Conservation (phyloP, 2,888 invertebrate genomes). For the Glomeris marginata region DNA sequence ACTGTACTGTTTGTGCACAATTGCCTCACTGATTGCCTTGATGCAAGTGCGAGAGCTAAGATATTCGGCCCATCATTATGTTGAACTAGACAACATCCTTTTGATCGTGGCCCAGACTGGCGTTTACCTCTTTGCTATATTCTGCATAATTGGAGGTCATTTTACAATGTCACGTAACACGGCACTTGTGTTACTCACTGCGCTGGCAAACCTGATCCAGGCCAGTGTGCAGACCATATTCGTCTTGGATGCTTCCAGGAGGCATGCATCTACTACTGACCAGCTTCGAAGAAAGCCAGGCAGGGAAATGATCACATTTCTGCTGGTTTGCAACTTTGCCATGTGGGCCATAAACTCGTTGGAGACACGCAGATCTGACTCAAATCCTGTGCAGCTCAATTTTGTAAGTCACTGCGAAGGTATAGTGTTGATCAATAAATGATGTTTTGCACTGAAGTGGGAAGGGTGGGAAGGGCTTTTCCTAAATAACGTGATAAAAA, state of each 20-base stretch:
- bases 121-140: conserved; percentile 25
- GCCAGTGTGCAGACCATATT: conserved; percentile 23
- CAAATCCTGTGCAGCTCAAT: conserved; percentile 25
- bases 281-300: conserved; percentile 26
- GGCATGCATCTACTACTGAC: conserved; percentile 21
- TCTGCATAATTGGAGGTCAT: conserved; percentile 25
- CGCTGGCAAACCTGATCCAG: conserved; percentile 19
- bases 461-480: no score
- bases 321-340: conserved; percentile 28
- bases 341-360: conserved; percentile 24
- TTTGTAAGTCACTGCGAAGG: conserved; percentile 13
- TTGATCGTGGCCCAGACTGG: conserved; percentile 28
- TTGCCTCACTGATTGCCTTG: conserved; percentile 23
- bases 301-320: conserved; percentile 29
- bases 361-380: conserved; percentile 22
- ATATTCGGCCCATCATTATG: conserved; percentile 12
- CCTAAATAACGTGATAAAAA: no score
- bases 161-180: conserved; percentile 21
- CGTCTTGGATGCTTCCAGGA: conserved; percentile 24
- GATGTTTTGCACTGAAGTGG: no score
- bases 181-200: conserved; percentile 20
- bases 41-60: conserved; percentile 22
- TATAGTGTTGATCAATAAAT: no score
- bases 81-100: conserved; percentile 20
- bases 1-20: conserved; percentile 21